Percentiles rank a stretch among this genome's conserved stretches.
phyloP scores from a whole-genome alignment of 2,888 invertebrate genomes.

The Cataglyphis albicans region DNA sequence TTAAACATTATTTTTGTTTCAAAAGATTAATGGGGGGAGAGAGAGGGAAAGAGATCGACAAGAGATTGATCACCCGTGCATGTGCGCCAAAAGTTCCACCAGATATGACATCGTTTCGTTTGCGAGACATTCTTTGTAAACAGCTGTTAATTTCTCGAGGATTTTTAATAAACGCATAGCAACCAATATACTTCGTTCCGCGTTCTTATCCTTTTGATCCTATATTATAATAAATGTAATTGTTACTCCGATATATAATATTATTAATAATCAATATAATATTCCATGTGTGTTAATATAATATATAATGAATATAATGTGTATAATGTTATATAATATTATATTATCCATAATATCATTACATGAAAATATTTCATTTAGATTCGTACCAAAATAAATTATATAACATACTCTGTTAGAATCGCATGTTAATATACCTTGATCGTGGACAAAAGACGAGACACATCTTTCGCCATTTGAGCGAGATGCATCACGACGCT shows the following conservation, averaged over 20 bases:
- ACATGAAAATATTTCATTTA: neutral
- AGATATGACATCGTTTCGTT: slow-evolving; percentile 69
- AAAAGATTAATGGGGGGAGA: neutral
- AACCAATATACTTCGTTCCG: slow-evolving; percentile 76
- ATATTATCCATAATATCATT: neutral
- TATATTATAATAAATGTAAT: slow-evolving; percentile 53
- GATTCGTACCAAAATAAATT: neutral
- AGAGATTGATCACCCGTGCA: slow-evolving; percentile 66
- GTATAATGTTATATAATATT: neutral
- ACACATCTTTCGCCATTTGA: slow-evolving; percentile 66
- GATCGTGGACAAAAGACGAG: slow-evolving; percentile 59
- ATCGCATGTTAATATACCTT: slow-evolving; percentile 63
- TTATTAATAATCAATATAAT: slow-evolving; percentile 1
- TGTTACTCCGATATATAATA: neutral
- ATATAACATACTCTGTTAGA: neutral
- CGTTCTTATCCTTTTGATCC: slow-evolving; percentile 68
- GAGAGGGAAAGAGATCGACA: neutral
- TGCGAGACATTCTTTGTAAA: slow-evolving; percentile 73
- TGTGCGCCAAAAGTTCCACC: slow-evolving; percentile 72
- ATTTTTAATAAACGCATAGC: slow-evolving; percentile 78
- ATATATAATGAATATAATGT: neutral
- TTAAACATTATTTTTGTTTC: neutral
- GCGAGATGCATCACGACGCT: slow-evolving; percentile 70
- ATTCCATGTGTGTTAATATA: neutral
- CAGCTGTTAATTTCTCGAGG: slow-evolving; percentile 77